Percentiles rank a stretch among this genome's conserved stretches.
Conservation (phyloP, 2,797 vertebrate species). For the Echeneis naucrates region DNA sequence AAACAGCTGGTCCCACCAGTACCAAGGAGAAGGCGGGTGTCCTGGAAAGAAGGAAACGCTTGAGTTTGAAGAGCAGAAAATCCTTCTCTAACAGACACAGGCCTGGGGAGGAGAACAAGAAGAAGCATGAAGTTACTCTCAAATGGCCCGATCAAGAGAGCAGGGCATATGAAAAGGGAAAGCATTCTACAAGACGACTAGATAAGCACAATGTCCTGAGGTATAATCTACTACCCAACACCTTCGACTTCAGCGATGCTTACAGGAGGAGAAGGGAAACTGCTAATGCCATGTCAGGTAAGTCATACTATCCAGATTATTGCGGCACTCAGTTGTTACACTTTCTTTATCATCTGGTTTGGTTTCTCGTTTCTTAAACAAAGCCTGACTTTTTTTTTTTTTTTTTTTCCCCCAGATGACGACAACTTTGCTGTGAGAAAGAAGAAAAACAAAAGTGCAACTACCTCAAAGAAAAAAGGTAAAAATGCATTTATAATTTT, state of each 20-base stretch:
- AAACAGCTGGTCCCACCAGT: background rate
- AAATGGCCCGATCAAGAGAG: background rate
- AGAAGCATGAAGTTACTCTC: background rate
- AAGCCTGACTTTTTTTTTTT: background rate
- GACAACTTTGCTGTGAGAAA: background rate
- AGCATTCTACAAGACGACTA: background rate
- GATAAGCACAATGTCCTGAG: slow-evolving; percentile 45
- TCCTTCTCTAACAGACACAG: background rate
- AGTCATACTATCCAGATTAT: background rate
- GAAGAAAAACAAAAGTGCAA: background rate
- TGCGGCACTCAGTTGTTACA: background rate
- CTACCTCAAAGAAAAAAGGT: no score
- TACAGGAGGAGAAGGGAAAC: background rate
- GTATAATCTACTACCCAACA: slow-evolving; percentile 72
- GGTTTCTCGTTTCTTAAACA: background rate
- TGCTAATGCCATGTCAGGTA: slow-evolving; percentile 42
- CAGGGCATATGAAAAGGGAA: slow-evolving; percentile 13
- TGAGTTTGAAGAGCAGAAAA: background rate
- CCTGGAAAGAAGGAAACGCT: background rate
- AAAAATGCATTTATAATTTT: background rate
- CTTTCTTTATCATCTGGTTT: background rate
- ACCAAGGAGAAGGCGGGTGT: background rate
- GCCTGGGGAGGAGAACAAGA: background rate
- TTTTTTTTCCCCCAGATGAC: slow-evolving; percentile 19
- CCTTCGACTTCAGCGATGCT: slow-evolving; percentile 68